These are phyloP conservation scores for Nudaria mundana DNA, from an alignment of 2,888 invertebrate genomes.

Conservation along the genomic window DNA sequence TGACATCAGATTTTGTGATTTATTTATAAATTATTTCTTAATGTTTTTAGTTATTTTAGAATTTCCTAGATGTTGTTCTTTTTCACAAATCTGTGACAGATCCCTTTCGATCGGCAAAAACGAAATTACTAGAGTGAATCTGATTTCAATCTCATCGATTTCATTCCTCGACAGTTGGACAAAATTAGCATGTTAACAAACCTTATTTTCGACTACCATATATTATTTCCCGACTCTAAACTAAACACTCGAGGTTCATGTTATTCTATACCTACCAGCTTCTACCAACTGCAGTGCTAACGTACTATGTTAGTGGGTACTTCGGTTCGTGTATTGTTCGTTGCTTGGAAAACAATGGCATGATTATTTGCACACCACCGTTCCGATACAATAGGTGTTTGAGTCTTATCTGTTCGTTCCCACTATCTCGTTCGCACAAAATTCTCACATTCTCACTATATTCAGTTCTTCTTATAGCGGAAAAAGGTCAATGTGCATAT, in stretches of 20 bases:
- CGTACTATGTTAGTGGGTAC: slow-evolving; percentile 26
- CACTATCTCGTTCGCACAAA: slow-evolving; percentile 67
- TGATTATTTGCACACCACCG: slow-evolving; percentile 54
- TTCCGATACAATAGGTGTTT: slow-evolving; percentile 61
- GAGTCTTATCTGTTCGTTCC: slow-evolving; percentile 62
- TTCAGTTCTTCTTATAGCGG: slow-evolving; percentile 45
- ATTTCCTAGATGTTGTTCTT: no score
- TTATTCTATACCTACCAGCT: slow-evolving; percentile 23
- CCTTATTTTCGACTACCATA: no score
- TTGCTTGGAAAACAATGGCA: slow-evolving; percentile 47
- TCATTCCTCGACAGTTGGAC: no score
- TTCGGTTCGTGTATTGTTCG: slow-evolving; percentile 30
- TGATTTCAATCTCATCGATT: no score
- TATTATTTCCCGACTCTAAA: no score
- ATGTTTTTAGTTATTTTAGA: no score
- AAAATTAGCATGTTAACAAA: no score
- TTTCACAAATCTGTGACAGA: no score
- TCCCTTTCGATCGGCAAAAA: no score
- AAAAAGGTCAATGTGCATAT: slow-evolving; percentile 47
- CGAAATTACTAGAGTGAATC: no score
- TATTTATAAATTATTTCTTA: no score
- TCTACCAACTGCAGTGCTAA: slow-evolving; percentile 29
- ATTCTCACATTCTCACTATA: slow-evolving; percentile 70
- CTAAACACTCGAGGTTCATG: slow-evolving; percentile 24
- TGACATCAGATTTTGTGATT: no score